Evolutionary conservation across 2,113 vertebrate genomes (phyloP).

Genomic region (Orthonyx spaldingii): DNA sequence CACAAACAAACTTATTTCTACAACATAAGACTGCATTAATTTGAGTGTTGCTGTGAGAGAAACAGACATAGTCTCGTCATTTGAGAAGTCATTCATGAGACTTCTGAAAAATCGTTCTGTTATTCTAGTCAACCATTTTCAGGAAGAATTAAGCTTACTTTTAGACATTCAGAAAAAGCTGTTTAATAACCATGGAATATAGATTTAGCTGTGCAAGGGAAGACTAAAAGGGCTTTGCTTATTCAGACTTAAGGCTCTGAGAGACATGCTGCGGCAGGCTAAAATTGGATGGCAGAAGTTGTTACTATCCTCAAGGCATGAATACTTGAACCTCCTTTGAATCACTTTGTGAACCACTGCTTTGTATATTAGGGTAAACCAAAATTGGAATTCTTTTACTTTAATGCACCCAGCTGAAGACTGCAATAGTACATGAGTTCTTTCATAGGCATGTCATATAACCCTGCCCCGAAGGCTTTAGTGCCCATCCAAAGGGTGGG

Average conservation of each 20-base stretch:
- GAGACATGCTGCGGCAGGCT: not conserved
- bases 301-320: not conserved
- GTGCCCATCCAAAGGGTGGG: not conserved
- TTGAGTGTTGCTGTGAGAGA: not conserved
- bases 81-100: not conserved
- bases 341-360: not conserved
- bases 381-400: conserved; percentile 1
- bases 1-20: not conserved
- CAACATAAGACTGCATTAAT: not conserved
- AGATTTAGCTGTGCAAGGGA: not conserved
- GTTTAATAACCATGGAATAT: not conserved
- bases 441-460: not conserved
- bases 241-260: not conserved
- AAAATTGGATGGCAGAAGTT: not conserved
- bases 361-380: not conserved
- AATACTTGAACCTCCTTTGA: not conserved
- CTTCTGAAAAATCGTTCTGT: not conserved
- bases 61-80: not conserved
- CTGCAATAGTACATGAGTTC: not conserved
- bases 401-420: not conserved
- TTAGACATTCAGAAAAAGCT: not conserved
- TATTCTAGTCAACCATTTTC: not conserved
- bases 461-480: not conserved
- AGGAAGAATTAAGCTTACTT: not conserved
- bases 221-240: not conserved